Conservation (phyloP, 2,113 vertebrate species). For the Pterocles burchelli region DNA sequence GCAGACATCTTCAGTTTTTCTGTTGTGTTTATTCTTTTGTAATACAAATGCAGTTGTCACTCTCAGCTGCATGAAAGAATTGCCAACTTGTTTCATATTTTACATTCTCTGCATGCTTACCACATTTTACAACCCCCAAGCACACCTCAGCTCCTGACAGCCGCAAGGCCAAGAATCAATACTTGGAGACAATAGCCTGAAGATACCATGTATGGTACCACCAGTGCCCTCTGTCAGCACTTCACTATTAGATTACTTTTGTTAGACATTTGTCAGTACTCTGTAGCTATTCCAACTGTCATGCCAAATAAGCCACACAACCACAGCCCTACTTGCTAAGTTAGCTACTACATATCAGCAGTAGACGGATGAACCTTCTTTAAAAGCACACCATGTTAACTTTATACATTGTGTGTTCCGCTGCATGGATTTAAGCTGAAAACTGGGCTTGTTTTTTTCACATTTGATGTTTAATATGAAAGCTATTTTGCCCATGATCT, state of each 20-base stretch:
- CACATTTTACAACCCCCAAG: neutral
- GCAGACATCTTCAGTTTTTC: neutral
- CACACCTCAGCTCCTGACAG: neutral
- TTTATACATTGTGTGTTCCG: neutral
- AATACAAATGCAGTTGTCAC: neutral
- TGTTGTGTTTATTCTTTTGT: neutral
- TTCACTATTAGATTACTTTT: neutral
- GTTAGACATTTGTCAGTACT: neutral
- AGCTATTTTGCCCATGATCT: neutral
- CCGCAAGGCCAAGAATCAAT: neutral
- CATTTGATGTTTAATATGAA: neutral
- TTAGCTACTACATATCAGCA: neutral
- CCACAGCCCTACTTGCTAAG: neutral
- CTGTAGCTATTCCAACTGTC: neutral
- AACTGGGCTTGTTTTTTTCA: neutral
- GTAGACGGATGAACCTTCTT: neutral
- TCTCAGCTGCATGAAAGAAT: neutral
- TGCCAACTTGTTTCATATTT: neutral
- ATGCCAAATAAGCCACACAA: neutral
- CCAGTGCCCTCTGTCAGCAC: neutral
- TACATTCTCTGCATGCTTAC: neutral
- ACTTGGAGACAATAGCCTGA: neutral
- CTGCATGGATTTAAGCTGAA: neutral
- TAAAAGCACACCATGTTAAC: neutral
- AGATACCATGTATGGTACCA: neutral